A percentile compares a stretch with the other conserved stretches of the same genome.
phyloP scores from a whole-genome alignment of 1,140 invertebrate species.

The Caenorhabditis briggsae region DNA sequence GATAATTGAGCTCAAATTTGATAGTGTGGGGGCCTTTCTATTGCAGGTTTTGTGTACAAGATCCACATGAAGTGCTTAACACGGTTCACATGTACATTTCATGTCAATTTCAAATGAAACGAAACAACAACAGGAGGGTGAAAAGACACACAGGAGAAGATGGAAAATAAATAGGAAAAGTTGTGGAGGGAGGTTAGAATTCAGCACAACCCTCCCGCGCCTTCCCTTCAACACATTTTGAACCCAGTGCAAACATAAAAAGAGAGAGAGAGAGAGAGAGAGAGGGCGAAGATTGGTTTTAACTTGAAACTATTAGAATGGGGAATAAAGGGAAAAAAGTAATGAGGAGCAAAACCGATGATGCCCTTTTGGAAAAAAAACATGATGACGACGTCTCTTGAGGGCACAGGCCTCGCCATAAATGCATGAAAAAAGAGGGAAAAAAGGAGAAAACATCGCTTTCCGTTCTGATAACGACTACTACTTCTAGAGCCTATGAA shows the following conservation, averaged over 20 bases:
- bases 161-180: slow-evolving; percentile 17
- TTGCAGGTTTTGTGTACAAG: no score
- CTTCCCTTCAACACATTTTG: slow-evolving; percentile 15
- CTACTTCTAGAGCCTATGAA: no score
- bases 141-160: background rate
- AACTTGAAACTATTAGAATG: no score
- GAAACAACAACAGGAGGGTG: background rate
- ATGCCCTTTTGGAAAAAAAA: background rate
- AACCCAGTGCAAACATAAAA: slow-evolving; percentile 49
- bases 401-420: background rate
- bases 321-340: no score
- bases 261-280: background rate
- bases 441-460: background rate
- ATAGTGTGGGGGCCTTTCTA: no score
- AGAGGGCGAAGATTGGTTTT: slow-evolving; percentile 3
- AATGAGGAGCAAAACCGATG: no score
- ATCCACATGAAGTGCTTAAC: no score
- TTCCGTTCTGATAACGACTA: slow-evolving; percentile 18
- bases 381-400: slow-evolving; percentile 10
- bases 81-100: background rate
- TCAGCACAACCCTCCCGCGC: background rate
- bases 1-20: no score
- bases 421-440: slow-evolving; percentile 43
- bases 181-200: slow-evolving; percentile 22
- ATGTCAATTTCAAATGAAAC: slow-evolving; percentile 15